Conservation (phyloP, 2,888 invertebrate genomes). For the Troides oblongomaculatus region DNA sequence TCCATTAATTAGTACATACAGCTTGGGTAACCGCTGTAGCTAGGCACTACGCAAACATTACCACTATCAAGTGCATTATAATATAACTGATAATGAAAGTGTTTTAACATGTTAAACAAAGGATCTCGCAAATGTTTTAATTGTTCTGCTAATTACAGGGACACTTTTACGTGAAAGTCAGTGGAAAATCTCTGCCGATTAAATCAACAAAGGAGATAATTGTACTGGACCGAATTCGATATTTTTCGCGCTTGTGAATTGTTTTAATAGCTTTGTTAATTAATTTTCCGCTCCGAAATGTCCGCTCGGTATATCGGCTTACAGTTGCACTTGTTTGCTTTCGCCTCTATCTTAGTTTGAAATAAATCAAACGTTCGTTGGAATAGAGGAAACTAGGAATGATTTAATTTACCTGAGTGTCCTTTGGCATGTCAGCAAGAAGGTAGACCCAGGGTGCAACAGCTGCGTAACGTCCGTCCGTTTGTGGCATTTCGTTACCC, state of each 20-base stretch:
- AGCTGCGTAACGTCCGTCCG: slow-evolving; percentile 74
- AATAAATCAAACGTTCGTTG: background rate
- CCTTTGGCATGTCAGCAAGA: slow-evolving; percentile 63
- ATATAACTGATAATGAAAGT: background rate
- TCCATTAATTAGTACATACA: no score
- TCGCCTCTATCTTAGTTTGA: background rate
- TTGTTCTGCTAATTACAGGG: slow-evolving; percentile 21
- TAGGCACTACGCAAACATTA: no score
- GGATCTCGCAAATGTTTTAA: slow-evolving; percentile 7
- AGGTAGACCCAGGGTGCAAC: slow-evolving; percentile 66
- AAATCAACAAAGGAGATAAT: slow-evolving; percentile 20
- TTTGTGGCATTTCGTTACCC: slow-evolving; percentile 73
- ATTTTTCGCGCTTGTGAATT: slow-evolving; percentile 6
- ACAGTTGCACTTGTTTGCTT: background rate
- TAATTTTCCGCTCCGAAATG: slow-evolving; percentile 9
- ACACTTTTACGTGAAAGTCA: slow-evolving; percentile 14
- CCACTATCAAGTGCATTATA: background rate
- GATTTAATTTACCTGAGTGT: slow-evolving; percentile 59
- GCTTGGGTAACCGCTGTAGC: no score
- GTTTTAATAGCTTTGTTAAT: slow-evolving; percentile 19
- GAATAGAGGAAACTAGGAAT: background rate
- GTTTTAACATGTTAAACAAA: background rate
- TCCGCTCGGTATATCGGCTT: background rate
- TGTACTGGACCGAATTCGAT: slow-evolving; percentile 15
- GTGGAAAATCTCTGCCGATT: slow-evolving; percentile 19